A percentile compares a stretch with the other conserved stretches of the same genome.
Conservation (phyloP, 2,888 invertebrate genomes). For the Meliscaeva auricollis region DNA sequence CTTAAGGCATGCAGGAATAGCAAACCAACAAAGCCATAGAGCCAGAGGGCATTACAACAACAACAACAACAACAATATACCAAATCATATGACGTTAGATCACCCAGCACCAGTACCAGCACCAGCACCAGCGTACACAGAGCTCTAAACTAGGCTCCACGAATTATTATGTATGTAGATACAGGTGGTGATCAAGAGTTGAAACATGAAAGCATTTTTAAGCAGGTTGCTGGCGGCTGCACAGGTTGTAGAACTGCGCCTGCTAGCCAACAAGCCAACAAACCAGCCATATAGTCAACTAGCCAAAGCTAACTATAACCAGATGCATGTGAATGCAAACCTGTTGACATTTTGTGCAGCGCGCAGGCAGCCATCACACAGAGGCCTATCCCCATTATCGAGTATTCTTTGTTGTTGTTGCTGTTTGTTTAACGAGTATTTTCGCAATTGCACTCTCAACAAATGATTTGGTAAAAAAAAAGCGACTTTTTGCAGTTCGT, state of each 20-base stretch:
- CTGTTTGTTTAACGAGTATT: conserved; percentile 1
- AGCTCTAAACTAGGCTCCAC: conserved; percentile 59
- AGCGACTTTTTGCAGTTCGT: conserved; percentile 25
- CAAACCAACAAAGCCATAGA: conserved; percentile 21
- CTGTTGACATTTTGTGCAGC: conserved; percentile 64
- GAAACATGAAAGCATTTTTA: conserved; percentile 55
- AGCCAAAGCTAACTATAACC: background rate
- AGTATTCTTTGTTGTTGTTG: conserved; percentile 6
- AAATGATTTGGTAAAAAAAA: conserved; percentile 24
- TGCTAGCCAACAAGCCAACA: conserved; percentile 19
- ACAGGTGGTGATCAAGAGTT: conserved; percentile 70
- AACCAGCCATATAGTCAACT: conserved; percentile 13
- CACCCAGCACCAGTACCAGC: conserved; percentile 50
- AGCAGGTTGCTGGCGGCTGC: conserved; percentile 32
- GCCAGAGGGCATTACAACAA: conserved; percentile 25
- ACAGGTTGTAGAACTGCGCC: conserved; percentile 44
- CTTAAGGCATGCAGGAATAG: conserved; percentile 58
- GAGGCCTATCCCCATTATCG: conserved; percentile 38
- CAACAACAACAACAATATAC: background rate
- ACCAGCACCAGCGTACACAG: conserved; percentile 4
- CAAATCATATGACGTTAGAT: conserved; percentile 53
- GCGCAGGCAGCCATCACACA: conserved; percentile 3
- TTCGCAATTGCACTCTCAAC: conserved; percentile 35
- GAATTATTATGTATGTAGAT: conserved; percentile 6
- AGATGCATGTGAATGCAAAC: conserved; percentile 61